A percentile compares a stretch with the other conserved stretches of the same genome.
phyloP scores from a whole-genome alignment of 2,113 vertebrate genomes.

The Platycercus adscitus region DNA sequence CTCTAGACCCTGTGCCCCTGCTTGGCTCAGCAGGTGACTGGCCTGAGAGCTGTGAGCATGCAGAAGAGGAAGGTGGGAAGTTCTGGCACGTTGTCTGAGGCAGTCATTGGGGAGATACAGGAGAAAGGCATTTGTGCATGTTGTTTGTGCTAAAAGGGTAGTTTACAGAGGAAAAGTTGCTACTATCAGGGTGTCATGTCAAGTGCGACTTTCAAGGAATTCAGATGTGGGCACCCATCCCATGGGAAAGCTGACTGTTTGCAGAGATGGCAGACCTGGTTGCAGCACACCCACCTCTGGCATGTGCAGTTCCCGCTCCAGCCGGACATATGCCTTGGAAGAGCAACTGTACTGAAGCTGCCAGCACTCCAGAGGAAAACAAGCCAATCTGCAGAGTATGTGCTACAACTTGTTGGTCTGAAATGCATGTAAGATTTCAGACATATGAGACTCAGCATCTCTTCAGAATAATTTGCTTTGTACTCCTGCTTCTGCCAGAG shows the following conservation, averaged over 20 bases:
- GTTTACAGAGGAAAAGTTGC: not conserved
- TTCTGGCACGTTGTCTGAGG: not conserved
- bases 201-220: not conserved
- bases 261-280: not conserved
- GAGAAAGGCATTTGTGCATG: not conserved
- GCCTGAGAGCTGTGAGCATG: not conserved
- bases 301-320: not conserved
- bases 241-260: not conserved
- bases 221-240: accelerated
- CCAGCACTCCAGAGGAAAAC: not conserved
- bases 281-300: not conserved
- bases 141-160: not conserved
- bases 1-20: accelerated
- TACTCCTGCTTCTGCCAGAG: not conserved
- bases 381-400: not conserved
- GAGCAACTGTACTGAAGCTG: not conserved
- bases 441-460: not conserved
- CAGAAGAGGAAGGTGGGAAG: not conserved
- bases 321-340: not conserved
- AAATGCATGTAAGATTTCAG: not conserved
- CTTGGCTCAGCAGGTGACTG: not conserved
- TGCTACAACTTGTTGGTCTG: not conserved
- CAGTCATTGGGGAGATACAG: not conserved
- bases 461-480: not conserved
- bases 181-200: not conserved